Conservation (phyloP, 2,113 vertebrate species). For the Bungarus multicinctus region DNA sequence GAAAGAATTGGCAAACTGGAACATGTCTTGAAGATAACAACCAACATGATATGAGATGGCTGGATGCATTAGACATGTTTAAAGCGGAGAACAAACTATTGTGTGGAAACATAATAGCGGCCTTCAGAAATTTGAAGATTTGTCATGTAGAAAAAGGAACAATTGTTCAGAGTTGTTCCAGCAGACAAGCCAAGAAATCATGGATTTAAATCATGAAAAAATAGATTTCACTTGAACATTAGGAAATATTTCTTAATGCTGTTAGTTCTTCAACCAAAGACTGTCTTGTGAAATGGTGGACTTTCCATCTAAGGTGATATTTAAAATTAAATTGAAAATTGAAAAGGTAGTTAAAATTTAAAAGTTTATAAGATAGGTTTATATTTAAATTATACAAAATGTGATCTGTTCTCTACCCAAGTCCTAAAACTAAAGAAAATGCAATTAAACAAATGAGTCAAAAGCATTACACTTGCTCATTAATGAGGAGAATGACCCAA, state of each 20-base stretch:
- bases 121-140: background rate
- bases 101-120: background rate
- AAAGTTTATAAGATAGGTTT: background rate
- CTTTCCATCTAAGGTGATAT: background rate
- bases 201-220: background rate
- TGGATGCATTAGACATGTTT: background rate
- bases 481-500: background rate
- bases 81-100: background rate
- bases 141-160: background rate
- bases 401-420: background rate
- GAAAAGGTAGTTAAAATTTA: background rate
- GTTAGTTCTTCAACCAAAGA: background rate
- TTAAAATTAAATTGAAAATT: background rate
- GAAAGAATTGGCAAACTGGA: background rate
- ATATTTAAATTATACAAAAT: background rate
- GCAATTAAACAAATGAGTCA: background rate
- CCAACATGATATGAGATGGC: background rate
- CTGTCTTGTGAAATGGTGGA: background rate
- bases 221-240: background rate
- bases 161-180: background rate
- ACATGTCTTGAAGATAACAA: background rate
- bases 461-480: background rate
- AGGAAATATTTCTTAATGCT: background rate
- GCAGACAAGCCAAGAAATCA: background rate
- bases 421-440: background rate